Evolutionary conservation across 1,140 invertebrate genomes (phyloP).

Genomic region (Achatina immaculata): DNA sequence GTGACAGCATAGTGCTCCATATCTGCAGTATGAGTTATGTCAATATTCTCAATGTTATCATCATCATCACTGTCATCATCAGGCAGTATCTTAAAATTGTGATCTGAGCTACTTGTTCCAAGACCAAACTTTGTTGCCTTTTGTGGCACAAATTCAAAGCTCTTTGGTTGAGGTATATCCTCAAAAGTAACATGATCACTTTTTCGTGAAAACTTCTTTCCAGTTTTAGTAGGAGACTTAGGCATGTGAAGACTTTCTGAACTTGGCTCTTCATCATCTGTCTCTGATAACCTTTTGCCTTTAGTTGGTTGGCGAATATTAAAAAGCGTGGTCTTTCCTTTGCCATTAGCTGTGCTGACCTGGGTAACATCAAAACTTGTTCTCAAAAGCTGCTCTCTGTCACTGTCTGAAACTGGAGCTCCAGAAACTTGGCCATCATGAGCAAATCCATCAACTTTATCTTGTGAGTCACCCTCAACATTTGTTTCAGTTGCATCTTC

Average conservation of each 20-base stretch:
- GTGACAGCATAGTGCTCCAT: not conserved
- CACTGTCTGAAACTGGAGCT: not conserved
- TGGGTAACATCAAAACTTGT: not conserved
- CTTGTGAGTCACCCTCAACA: not conserved
- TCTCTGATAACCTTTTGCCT: not conserved
- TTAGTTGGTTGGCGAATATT: not conserved
- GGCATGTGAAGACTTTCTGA: not conserved
- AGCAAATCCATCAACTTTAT: not conserved
- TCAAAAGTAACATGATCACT: not conserved
- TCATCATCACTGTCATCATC: conserved; percentile 17
- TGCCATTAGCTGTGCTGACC: not conserved
- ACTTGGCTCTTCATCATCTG: not conserved
- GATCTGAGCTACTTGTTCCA: conserved; percentile 22
- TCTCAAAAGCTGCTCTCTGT: not conserved
- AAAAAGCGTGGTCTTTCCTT: conserved; percentile 3
- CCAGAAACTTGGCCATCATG: not conserved
- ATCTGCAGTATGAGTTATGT: not conserved
- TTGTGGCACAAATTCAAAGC: conserved; percentile 21
- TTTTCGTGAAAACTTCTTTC: not conserved
- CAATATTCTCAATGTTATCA: not conserved
- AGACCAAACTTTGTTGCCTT: conserved; percentile 23
- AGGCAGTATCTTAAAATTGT: not conserved
- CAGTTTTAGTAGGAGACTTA: not conserved
- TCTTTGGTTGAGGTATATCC: not conserved
- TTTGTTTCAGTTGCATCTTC: not conserved